These are phyloP conservation scores for Macrostomum cliftonense DNA, from an alignment of 2,888 invertebrate species.

Conservation along the genomic window DNA sequence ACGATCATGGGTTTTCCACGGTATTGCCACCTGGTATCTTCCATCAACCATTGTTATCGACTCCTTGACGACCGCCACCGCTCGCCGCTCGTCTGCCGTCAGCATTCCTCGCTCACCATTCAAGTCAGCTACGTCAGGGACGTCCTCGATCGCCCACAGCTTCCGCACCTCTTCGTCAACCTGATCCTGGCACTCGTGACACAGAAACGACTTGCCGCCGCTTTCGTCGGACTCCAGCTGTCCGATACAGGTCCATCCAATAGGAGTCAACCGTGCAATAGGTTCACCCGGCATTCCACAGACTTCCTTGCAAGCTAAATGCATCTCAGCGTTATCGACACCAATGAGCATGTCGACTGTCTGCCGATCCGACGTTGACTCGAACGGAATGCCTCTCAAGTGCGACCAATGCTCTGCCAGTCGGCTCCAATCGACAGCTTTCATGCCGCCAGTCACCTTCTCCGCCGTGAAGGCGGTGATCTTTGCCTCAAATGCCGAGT, in stretches of 20 bases:
- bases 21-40: too few relatives aligned
- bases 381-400: constrained; percentile 2
- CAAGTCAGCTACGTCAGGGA: too few relatives aligned
- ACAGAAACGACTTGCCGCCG: too few relatives aligned
- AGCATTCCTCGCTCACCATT: too few relatives aligned
- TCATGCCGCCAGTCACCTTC: constrained; percentile 3
- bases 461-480: constrained; percentile 1
- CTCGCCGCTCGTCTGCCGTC: too few relatives aligned
- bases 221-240: not conserved
- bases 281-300: constrained; percentile 3
- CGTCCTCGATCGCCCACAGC: too few relatives aligned
- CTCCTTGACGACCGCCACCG: too few relatives aligned
- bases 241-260: constrained; percentile 6
- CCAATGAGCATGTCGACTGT: constrained; percentile 6
- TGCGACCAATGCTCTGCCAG: constrained; percentile 2
- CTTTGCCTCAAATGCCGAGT: not conserved
- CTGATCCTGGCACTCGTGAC: too few relatives aligned
- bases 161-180: too few relatives aligned
- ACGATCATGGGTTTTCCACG: too few relatives aligned
- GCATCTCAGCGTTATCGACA: constrained; percentile 1
- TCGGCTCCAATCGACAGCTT: constrained; percentile 1
- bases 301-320: constrained; percentile 1
- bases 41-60: too few relatives aligned
- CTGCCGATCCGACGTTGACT: not conserved
- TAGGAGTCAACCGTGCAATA: constrained; percentile 4